A percentile compares a stretch with the other conserved stretches of the same genome.
Conservation (phyloP, 1,140 invertebrate genomes). For the Ericerus pela region DNA sequence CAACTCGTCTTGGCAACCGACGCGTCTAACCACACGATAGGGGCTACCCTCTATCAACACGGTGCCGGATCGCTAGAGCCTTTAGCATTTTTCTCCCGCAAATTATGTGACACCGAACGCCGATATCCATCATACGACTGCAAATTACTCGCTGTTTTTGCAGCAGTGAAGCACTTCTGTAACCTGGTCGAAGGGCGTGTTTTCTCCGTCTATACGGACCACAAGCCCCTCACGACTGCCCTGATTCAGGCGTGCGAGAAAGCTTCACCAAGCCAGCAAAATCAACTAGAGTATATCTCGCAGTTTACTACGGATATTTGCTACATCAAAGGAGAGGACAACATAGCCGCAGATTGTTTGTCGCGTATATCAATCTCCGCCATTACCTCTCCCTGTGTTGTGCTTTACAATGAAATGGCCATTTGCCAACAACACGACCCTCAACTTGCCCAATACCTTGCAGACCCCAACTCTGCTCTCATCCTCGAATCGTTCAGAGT, state of each 20-base stretch:
- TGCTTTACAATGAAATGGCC: neutral
- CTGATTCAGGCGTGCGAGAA: neutral
- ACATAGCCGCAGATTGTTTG: neutral
- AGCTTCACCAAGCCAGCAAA: neutral
- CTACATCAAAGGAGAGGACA: neutral
- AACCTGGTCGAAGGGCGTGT: conserved; percentile 17
- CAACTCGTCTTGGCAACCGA: neutral
- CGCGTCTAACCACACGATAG: neutral
- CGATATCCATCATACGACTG: conserved; percentile 32
- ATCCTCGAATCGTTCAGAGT: too few relatives aligned
- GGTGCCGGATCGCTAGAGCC: neutral
- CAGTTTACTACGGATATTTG: conserved; percentile 8
- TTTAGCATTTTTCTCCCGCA: conserved; percentile 29
- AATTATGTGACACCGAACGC: conserved; percentile 26
- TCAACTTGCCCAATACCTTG: too few relatives aligned
- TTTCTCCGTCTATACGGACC: neutral
- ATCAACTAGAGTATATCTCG: neutral
- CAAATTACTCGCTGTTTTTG: conserved; percentile 34
- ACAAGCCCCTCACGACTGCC: neutral
- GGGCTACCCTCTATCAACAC: neutral
- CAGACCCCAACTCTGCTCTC: too few relatives aligned
- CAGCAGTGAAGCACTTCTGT: conserved; percentile 31
- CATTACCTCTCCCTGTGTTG: neutral
- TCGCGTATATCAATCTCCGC: neutral
- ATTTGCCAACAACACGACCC: neutral